Evolutionary conservation across 2,797 vertebrate genomes (phyloP).

Genomic region (Paedocypris micromegethes): DNA sequence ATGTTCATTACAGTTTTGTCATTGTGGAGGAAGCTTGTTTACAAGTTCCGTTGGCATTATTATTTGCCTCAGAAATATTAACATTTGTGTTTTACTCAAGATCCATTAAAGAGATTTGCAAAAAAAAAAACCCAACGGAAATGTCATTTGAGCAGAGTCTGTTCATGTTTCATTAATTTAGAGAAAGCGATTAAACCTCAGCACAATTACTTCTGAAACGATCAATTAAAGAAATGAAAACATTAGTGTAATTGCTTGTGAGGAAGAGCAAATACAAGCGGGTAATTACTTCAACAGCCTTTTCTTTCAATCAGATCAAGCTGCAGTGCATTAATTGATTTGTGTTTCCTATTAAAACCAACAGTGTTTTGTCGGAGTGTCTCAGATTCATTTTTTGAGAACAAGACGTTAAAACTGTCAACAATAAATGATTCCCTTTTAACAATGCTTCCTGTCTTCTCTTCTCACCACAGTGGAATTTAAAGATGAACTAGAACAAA

Average conservation of each 20-base stretch:
- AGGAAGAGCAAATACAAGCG: constrained; percentile 68
- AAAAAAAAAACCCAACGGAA: too few relatives aligned
- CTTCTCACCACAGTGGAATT: too few relatives aligned
- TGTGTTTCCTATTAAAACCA: constrained; percentile 73
- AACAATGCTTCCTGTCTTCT: too few relatives aligned
- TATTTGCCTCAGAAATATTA: too few relatives aligned
- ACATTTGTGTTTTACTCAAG: too few relatives aligned
- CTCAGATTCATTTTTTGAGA: constrained; percentile 68
- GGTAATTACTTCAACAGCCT: constrained; percentile 75
- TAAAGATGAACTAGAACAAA: too few relatives aligned
- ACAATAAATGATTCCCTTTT: too few relatives aligned
- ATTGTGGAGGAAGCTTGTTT: too few relatives aligned
- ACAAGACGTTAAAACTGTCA: constrained; percentile 55
- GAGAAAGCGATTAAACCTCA: constrained; percentile 66
- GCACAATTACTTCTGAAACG: constrained; percentile 73
- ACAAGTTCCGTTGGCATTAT: too few relatives aligned
- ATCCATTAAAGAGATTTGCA: too few relatives aligned
- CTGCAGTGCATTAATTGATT: constrained; percentile 70
- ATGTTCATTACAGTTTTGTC: too few relatives aligned
- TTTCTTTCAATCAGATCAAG: constrained; percentile 76
- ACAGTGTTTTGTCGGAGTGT: constrained; percentile 61
- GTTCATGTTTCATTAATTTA: constrained; percentile 49
- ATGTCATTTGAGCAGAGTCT: background rate
- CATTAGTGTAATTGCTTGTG: constrained; percentile 67
- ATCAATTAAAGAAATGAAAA: constrained; percentile 77